Percentiles rank a stretch among this genome's conserved stretches.
Conservation (phyloP, 2,888 invertebrate genomes). For the Argyresthia albistria region DNA sequence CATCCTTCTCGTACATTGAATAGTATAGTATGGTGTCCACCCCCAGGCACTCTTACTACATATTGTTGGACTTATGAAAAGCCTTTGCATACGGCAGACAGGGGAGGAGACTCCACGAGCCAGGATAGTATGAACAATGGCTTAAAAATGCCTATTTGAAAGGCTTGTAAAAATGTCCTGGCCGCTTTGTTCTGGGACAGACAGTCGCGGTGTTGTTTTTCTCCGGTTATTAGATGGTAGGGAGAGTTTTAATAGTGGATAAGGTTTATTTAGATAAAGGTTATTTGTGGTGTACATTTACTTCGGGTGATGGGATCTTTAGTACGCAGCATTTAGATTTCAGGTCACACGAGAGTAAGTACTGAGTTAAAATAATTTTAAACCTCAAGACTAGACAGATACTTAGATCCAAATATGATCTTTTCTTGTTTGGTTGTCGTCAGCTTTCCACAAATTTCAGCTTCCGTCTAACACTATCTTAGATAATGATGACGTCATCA, state of each 20-base stretch:
- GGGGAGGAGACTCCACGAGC: slow-evolving; percentile 27
- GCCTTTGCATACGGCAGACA: slow-evolving; percentile 17
- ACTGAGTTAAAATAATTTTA: too few relatives aligned
- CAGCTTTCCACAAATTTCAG: too few relatives aligned
- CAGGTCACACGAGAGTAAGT: too few relatives aligned
- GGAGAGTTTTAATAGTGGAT: neutral
- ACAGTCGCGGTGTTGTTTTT: slow-evolving; percentile 23
- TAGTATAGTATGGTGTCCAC: neutral
- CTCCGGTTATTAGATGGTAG: slow-evolving; percentile 14
- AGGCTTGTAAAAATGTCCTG: slow-evolving; percentile 37
- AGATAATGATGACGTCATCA: neutral
- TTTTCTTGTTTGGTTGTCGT: too few relatives aligned
- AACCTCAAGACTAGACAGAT: too few relatives aligned
- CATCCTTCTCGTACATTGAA: neutral
- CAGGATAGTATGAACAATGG: slow-evolving; percentile 41
- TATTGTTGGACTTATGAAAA: neutral
- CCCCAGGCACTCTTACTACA: neutral
- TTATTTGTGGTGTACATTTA: too few relatives aligned
- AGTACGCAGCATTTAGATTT: too few relatives aligned
- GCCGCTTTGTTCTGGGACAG: slow-evolving; percentile 8
- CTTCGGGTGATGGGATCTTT: too few relatives aligned
- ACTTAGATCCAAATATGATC: too few relatives aligned
- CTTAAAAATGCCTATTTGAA: slow-evolving; percentile 19
- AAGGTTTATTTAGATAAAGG: too few relatives aligned
- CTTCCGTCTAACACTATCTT: too few relatives aligned